Evolutionary conservation across 2,888 invertebrate genomes (phyloP).

Genomic region (Caenorhabditis sp.): DNA sequence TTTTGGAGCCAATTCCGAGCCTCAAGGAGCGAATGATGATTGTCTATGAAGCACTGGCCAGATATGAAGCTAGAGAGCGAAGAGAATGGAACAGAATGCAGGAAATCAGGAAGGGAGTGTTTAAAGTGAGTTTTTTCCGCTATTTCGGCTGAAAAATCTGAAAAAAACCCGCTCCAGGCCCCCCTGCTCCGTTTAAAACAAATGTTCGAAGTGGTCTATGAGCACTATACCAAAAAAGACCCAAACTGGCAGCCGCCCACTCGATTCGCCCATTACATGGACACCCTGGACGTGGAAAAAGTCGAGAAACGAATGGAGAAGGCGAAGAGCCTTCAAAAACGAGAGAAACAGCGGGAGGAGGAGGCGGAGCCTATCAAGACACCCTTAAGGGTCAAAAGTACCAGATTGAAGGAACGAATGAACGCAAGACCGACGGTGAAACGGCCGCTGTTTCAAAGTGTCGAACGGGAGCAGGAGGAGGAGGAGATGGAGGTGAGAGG

Average conservation of each 20-base stretch:
- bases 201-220: background rate
- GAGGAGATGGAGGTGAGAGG: background rate
- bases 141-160: no score
- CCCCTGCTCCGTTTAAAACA: background rate
- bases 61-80: background rate
- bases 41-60: slow-evolving; percentile 8
- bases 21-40: slow-evolving; percentile 4
- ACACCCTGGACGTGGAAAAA: background rate
- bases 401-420: background rate
- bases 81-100: no score
- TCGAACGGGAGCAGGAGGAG: no score
- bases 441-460: no score
- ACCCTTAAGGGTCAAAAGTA: background rate
- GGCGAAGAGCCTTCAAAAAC: background rate
- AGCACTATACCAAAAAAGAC: background rate
- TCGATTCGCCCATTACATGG: background rate
- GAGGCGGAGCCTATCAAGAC: background rate
- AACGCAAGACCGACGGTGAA: no score
- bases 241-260: background rate
- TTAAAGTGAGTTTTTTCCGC: no score
- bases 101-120: no score
- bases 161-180: background rate
- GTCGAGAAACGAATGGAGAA: background rate
- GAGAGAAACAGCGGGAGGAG: background rate
- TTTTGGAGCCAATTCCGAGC: background rate